Evolutionary conservation across 2,113 vertebrate species (phyloP).

Genomic region (Phoxinus phoxinus): DNA sequence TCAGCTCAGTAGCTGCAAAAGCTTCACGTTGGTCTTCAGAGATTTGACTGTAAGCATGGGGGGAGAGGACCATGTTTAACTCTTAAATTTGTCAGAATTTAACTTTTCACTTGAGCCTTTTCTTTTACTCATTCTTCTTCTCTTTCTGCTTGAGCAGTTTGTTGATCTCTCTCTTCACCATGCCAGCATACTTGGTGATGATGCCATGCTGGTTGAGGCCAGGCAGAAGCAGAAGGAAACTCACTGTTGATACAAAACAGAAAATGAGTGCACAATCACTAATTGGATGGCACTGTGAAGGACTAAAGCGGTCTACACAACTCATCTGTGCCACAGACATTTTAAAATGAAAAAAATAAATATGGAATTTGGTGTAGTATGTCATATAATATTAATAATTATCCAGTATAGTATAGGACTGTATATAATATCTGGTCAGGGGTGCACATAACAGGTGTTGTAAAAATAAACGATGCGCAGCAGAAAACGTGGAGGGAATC

Average conservation of each 20-base stretch:
- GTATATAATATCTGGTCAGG: too few relatives aligned
- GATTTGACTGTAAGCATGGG: background rate
- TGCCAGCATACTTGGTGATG: conserved; percentile 90
- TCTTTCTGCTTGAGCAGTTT: conserved; percentile 98
- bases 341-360: too few relatives aligned
- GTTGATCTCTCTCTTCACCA: conserved; percentile 97
- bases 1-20: background rate
- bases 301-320: background rate
- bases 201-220: conserved; percentile 94
- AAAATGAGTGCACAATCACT: background rate
- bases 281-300: background rate
- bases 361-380: too few relatives aligned
- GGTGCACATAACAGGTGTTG: too few relatives aligned
- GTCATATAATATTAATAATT: too few relatives aligned
- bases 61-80: conserved; percentile 8
- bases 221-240: conserved; percentile 88
- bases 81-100: background rate
- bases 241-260: conserved; percentile 76
- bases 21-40: conserved; percentile 31
- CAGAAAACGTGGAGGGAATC: too few relatives aligned
- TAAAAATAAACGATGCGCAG: too few relatives aligned
- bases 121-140: conserved; percentile 91
- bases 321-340: background rate
- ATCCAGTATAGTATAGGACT: too few relatives aligned
- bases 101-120: background rate